phyloP scores from a whole-genome alignment of 2,113 vertebrate genomes.

The Sclerurus mexicanus region DNA sequence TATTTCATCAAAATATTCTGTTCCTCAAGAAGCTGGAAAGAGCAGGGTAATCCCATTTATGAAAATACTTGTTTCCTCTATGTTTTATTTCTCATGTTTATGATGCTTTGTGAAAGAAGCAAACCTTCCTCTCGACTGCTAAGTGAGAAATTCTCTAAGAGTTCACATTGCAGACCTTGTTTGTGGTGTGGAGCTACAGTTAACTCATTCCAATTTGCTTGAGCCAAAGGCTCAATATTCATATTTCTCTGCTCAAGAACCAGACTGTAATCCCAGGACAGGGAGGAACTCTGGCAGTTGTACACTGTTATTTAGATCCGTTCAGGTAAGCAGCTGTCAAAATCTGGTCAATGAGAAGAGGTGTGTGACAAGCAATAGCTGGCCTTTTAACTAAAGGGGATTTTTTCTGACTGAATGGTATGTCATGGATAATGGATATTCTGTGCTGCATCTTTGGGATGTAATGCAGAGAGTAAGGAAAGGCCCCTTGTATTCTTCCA shows the following conservation, averaged over 20 bases:
- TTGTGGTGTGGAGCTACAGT: neutral
- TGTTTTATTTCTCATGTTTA: neutral
- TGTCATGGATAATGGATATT: neutral
- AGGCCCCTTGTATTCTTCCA: neutral
- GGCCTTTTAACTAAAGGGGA: neutral
- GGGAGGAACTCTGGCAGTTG: neutral
- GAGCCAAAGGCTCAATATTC: neutral
- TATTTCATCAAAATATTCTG: constrained; percentile 26
- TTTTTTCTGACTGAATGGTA: neutral
- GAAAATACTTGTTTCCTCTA: neutral
- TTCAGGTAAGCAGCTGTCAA: neutral
- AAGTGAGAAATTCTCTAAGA: neutral
- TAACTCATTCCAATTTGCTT: neutral
- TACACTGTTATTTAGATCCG: neutral
- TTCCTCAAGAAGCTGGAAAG: neutral
- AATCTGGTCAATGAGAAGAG: neutral
- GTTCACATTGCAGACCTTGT: neutral
- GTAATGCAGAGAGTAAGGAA: neutral
- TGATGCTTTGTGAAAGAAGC: constrained; percentile 1
- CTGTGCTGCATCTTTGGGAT: neutral
- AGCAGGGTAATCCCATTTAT: neutral
- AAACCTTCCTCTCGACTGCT: neutral
- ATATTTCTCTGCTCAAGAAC: neutral
- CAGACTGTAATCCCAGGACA: neutral
- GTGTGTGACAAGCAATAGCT: neutral